Percentiles rank a stretch among this genome's conserved stretches.
Evolutionary conservation across 2,888 invertebrate genomes (phyloP).

Genomic region (Machimus rusticus): DNA sequence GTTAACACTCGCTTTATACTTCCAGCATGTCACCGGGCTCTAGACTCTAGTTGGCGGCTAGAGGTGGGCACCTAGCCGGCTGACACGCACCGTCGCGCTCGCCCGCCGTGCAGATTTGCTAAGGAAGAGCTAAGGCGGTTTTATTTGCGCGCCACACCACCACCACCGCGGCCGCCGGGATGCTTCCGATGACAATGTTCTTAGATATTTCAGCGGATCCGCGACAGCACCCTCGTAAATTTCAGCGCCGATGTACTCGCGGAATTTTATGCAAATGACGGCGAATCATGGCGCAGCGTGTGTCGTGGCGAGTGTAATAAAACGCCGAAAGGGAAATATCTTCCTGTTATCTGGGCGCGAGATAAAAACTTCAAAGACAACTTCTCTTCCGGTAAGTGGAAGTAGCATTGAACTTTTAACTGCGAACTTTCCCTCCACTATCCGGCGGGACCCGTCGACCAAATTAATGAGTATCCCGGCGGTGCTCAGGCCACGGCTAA

Average conservation of each 20-base stretch:
- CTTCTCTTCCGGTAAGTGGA: constrained; percentile 34
- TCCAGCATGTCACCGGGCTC: constrained; percentile 56
- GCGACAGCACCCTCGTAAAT: constrained; percentile 35
- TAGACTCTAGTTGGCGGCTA: background rate
- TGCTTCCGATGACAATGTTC: constrained; percentile 60
- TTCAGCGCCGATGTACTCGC: constrained; percentile 11
- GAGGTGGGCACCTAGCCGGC: constrained; percentile 28
- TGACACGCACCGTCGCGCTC: background rate
- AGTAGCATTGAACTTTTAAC: constrained; percentile 26
- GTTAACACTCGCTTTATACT: constrained; percentile 59
- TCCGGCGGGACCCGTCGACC: background rate
- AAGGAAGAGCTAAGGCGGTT: background rate
- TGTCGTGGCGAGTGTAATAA: constrained; percentile 14
- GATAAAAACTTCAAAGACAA: constrained; percentile 41
- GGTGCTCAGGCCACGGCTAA: constrained; percentile 26
- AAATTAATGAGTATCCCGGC: constrained; percentile 26
- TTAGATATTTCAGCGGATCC: constrained; percentile 52
- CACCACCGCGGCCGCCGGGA: constrained; percentile 51
- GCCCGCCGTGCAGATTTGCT: background rate
- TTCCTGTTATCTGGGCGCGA: constrained; percentile 12
- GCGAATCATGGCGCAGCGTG: background rate
- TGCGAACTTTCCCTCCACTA: background rate
- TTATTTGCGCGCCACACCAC: constrained; percentile 46
- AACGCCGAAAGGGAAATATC: constrained; percentile 16
- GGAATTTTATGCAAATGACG: constrained; percentile 40